Base-by-base conservation (phyloP, 1,140 invertebrate species). In the Belonocnema kinseyi region DNA sequence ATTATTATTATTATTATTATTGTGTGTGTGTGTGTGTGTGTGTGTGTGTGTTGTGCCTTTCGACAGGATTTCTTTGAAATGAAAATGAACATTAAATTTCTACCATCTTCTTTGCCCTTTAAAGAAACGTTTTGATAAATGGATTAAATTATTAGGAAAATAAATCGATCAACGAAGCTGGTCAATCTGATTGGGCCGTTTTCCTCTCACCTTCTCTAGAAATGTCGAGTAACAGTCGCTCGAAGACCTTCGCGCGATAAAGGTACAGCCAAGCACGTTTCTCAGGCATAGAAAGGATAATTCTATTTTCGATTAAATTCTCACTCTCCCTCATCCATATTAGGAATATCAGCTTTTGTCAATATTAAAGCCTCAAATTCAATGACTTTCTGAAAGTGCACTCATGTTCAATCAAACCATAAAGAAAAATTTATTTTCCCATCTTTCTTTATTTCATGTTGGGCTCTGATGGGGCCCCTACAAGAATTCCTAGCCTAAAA, bases 81-180 rank as follows among this genome's bases (percentile, higher is more conserved):
- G 82, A 80, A 83, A 83, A 81, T 80, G 78, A 78, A 83, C 80
- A 79, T 83, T 78, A 79, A 77, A 71, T 33, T 33, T 33, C 79
- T 51, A n/a, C 76, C 77, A 81, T 83, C 72, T 58, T 76, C 72
- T 78, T 78, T 75, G 70, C 50, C 80, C 74, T 78, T 79, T 50
- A 17, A 61, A 77, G 58, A 76, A 61, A 54, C 56, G 50, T 56
- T 75, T 73, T 66, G 26, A 77, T 76, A 81, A 81, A 80, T 77
- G 78, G 74, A 75, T 74, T 74, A 70, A 50, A 77, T 33, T 33
- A 33, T 33, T 33, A 33, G 26, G 26, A 33, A 33, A 33, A 33
- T 33, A 33, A 33, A 33, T 11, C 71, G 75, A 66, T 82, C 79
- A 78, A 70, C 54, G 77, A 80, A 83, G 79, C 75, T 75, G 72